Evolutionary conservation across 2,797 vertebrate genomes (phyloP), one percentile per base, ranked within the genome.

Genomic region (Sebastes umbrosus): DNA sequence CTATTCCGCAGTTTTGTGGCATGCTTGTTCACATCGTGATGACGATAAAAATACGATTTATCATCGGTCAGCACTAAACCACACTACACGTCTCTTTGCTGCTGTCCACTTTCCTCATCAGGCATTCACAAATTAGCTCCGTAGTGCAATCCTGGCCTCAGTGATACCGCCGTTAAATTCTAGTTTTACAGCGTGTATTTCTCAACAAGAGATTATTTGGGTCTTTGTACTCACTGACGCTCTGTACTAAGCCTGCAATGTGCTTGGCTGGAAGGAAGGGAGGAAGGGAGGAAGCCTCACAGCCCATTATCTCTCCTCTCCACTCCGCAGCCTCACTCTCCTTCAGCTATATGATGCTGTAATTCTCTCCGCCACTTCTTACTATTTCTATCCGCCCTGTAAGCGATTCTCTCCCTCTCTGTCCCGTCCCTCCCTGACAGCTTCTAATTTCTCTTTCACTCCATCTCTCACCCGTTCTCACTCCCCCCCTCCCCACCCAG

Each of bases 281-380:
- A 67, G 32, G 69, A 80, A 60, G 79, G 31, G 58, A 82, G 67
- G 83, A 87, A 71, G 81, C 77, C 82, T 80, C 80, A 13, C 78
- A 76, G 73, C 55, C 84, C 77, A 81, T 90, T 91, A 91, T 92
- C 90, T 87, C 79, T 34, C 62, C 73, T 75, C 82, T 75, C 65
- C 83, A 87, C 77, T 77, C 83, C 32, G 77, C 84, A 78, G 89
- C 91, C 79, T 77, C 77, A 79, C 82, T 75, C 77, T 82, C 87
- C 87, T 24, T 87, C 75, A 81, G 77, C 69, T 80, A 67, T 73
- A 79, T 84, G 78, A 80, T 60, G 6, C 60, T 85, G 75, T 88
- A 87, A 86, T 84, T 91, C 91, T 86, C 74, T 75, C 63, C 75
- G 60, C 70, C 70, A 59, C 87, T 50, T 78, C 78, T 70, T 76